Evolutionary conservation across 2,888 invertebrate genomes (phyloP).

Genomic region (Nasonia oneida): DNA sequence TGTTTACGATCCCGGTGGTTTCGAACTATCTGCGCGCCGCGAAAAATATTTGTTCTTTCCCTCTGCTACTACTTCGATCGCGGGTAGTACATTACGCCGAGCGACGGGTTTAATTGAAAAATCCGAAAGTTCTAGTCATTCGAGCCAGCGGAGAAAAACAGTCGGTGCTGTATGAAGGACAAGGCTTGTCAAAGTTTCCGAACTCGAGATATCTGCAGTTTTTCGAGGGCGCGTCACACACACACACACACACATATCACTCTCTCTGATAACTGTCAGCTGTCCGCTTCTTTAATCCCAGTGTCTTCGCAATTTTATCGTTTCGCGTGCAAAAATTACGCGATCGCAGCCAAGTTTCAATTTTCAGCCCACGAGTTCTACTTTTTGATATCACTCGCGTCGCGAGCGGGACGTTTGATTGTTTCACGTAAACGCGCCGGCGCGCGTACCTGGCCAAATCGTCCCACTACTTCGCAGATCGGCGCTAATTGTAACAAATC

Average conservation of each 20-base stretch:
- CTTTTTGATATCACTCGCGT: conserved; percentile 14
- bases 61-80: not conserved
- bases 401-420: conserved; percentile 26
- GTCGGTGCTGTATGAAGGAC: conserved; percentile 44
- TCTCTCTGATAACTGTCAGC: conserved; percentile 11
- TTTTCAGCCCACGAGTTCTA: conserved; percentile 5
- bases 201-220: conserved; percentile 41
- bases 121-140: not conserved
- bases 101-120: conserved; percentile 5
- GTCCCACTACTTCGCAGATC: not conserved
- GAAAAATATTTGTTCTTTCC: not conserved
- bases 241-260: not conserved
- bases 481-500: conserved; percentile 62
- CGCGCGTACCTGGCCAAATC: not conserved
- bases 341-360: conserved; percentile 23
- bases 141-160: conserved; percentile 16
- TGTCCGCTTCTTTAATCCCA: conserved; percentile 38
- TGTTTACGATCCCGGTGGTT: not conserved
- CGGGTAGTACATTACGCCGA: not conserved
- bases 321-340: conserved; percentile 17
- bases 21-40: not conserved
- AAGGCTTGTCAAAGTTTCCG: conserved; percentile 55
- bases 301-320: conserved; percentile 24
- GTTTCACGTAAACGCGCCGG: conserved; percentile 19
- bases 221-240: conserved; percentile 35